Base-by-base conservation (phyloP, 1,140 invertebrate genomes). In the Bombus terrestris region DNA sequence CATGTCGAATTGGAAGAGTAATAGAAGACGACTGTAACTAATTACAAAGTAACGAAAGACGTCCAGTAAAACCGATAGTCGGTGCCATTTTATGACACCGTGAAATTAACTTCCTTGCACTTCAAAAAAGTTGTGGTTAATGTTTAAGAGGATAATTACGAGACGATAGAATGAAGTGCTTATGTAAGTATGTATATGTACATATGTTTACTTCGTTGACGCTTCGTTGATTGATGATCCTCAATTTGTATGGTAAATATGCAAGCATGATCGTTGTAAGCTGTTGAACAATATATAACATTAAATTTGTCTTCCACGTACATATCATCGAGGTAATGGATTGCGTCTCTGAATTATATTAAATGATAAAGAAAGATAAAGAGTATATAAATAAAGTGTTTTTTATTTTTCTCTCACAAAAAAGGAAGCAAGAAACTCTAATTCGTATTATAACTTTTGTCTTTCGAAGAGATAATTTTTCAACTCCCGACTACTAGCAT, bases 1-100 rank as follows among this genome's bases (percentile, higher is more conserved):
- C 64, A 43, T 18, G 12, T 72, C 59, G 25, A 37, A 53, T 35
- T 25, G 37, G n/a, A 66, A 66, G 59, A 35, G 32, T 32, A 53
- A 53, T 53, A 53, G 47, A 53, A 53, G n/a, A 32, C 39, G 32
- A 28, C 10, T 28, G n/a, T 68, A 18, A 37, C 32, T 69, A 80
- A 69, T 80, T n/a, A 39, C 22, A 53, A 53, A 53, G 47, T 53
- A 53, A 53, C 47, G 35, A 47, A 39, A 69, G 64, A 39, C 53
- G 47, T 76, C 74, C 37, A 15, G n/a, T 28, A 77, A 62, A 77
- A 62, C n/a, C 74, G 53, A 76, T 76, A 39, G 53, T 39, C 35
- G 15, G 25, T 39, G 53, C 22, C 43, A 47, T 28, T 62, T 62
- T 62, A 39, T 3, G 25, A 81, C 28, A n/a, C 25, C 66, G 35